These are phyloP conservation scores for Lathronympha strigana DNA, from an alignment of 2,888 invertebrate species.

Conservation along the genomic window DNA sequence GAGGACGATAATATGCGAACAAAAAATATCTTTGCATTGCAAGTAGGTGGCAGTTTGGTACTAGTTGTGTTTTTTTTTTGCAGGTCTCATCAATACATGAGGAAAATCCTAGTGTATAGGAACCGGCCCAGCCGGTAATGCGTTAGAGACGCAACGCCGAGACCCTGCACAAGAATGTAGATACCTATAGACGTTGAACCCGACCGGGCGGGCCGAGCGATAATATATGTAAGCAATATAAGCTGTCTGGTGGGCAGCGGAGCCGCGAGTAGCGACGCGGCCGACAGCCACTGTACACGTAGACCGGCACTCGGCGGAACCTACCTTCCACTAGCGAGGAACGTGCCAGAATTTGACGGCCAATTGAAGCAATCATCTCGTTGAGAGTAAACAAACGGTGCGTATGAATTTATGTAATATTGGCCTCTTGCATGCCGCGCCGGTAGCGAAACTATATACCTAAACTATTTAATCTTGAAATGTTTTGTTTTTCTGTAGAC, in stretches of 20 bases:
- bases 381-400: slow-evolving; percentile 82
- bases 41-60: neutral
- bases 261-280: slow-evolving; percentile 68
- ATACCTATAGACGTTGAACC: slow-evolving; percentile 18
- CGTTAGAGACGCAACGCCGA: slow-evolving; percentile 29
- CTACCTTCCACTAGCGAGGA: slow-evolving; percentile 60
- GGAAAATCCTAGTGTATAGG: neutral
- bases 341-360: slow-evolving; percentile 72
- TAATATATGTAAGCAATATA: slow-evolving; percentile 52
- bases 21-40: no score
- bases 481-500: slow-evolving; percentile 29
- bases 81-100: neutral
- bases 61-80: neutral
- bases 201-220: slow-evolving; percentile 40
- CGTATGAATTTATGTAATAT: slow-evolving; percentile 72
- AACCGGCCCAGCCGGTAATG: slow-evolving; percentile 8
- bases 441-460: slow-evolving; percentile 38
- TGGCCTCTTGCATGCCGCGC: slow-evolving; percentile 34
- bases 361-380: slow-evolving; percentile 81
- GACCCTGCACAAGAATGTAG: slow-evolving; percentile 15
- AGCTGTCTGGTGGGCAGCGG: slow-evolving; percentile 56
- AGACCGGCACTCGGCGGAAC: slow-evolving; percentile 46
- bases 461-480: slow-evolving; percentile 28
- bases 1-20: no score
- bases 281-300: slow-evolving; percentile 65